A percentile compares a stretch with the other conserved stretches of the same genome.
phyloP scores from a whole-genome alignment of 2,113 vertebrate genomes.

The Archilochus colubris region DNA sequence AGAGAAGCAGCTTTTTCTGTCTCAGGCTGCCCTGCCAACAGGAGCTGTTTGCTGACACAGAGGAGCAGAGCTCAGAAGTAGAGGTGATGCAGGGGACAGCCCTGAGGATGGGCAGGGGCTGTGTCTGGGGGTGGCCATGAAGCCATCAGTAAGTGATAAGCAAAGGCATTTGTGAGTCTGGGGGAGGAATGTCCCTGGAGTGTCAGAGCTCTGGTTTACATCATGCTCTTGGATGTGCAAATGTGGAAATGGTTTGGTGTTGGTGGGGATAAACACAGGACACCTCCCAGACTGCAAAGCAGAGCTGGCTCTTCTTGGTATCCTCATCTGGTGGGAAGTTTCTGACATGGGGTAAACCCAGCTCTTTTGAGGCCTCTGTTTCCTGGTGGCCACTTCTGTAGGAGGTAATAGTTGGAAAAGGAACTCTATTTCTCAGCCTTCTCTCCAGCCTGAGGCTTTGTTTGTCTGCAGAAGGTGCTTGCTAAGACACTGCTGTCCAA shows the following conservation, averaged over 20 bases:
- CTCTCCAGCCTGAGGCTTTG: neutral
- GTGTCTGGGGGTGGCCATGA: neutral
- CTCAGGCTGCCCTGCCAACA: neutral
- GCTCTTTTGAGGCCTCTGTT: neutral
- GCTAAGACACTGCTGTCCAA: neutral
- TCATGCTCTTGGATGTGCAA: neutral
- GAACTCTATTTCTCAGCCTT: neutral
- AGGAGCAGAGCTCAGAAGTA: neutral
- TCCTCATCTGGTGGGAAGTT: neutral
- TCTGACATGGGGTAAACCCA: neutral
- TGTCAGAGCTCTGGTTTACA: neutral
- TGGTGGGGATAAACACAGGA: accelerated
- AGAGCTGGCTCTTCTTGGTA: neutral
- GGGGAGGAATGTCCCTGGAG: neutral
- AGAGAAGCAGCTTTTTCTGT: neutral
- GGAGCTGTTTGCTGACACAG: neutral
- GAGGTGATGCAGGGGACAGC: neutral
- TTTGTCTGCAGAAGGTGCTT: neutral
- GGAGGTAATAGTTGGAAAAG: neutral
- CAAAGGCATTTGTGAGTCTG: neutral
- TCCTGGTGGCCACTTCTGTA: neutral
- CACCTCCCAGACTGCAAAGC: neutral
- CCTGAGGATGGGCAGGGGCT: neutral
- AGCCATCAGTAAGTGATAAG: neutral
- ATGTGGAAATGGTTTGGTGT: neutral